Percentiles rank a stretch among this genome's conserved stretches.
Conservation (phyloP, 2,888 invertebrate species). For the Electrophaes corylata region DNA sequence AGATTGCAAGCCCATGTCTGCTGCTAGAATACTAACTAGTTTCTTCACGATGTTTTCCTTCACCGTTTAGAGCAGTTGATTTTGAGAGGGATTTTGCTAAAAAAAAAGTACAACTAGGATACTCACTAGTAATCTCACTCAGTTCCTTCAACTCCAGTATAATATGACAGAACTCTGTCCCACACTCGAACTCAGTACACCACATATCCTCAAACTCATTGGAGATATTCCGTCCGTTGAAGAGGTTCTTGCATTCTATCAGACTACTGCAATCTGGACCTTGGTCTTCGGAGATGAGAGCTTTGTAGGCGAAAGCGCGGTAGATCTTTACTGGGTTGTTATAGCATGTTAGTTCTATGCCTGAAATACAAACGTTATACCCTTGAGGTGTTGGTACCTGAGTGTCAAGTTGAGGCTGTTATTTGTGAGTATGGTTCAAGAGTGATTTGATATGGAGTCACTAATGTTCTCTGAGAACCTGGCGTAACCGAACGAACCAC, state of each 20-base stretch:
- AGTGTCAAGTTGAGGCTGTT: too few species aligned
- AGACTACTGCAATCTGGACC: slow-evolving; percentile 46
- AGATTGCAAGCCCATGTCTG: too few species aligned
- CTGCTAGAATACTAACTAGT: too few species aligned
- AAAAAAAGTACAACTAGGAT: background rate
- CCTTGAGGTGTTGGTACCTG: too few species aligned
- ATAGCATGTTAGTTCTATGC: slow-evolving; percentile 76
- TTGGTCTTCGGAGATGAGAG: slow-evolving; percentile 55
- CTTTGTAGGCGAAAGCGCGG: slow-evolving; percentile 67
- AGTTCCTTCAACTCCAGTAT: slow-evolving; percentile 67
- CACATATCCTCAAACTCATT: slow-evolving; percentile 88
- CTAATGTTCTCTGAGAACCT: too few species aligned
- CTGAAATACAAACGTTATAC: slow-evolving; percentile 58
- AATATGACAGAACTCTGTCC: slow-evolving; percentile 66
- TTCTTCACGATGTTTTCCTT: too few species aligned
- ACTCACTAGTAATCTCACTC: slow-evolving; percentile 70
- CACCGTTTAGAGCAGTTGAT: too few species aligned
- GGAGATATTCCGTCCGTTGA: slow-evolving; percentile 89
- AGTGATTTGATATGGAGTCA: too few species aligned
- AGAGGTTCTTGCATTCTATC: slow-evolving; percentile 80
- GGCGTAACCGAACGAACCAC: too few species aligned
- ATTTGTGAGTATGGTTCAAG: too few species aligned
- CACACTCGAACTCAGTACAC: slow-evolving; percentile 74
- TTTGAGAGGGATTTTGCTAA: too few species aligned
- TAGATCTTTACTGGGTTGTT: slow-evolving; percentile 57